A percentile compares a stretch with the other conserved stretches of the same genome.
These are phyloP conservation scores for Delphinus delphis DNA, from an alignment of 2,113 vertebrate species.

Conservation along the genomic window DNA sequence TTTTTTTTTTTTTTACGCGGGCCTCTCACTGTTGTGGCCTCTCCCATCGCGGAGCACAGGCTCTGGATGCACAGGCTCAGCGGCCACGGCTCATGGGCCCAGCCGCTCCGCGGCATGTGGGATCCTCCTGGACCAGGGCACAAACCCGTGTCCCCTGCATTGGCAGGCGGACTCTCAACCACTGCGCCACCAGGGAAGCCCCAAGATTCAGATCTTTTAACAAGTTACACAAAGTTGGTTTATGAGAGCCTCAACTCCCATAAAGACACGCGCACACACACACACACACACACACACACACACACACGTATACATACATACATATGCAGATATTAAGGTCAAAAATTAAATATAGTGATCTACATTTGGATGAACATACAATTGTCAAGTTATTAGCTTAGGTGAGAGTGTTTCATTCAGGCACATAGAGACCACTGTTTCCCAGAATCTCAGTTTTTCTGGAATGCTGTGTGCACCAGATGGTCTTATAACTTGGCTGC, in stretches of 20 bases:
- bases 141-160: too few species aligned
- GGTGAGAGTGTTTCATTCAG: background rate
- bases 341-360: background rate
- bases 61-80: too few species aligned
- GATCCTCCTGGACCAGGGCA: too few species aligned
- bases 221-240: background rate
- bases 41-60: too few species aligned
- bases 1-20: background rate
- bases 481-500: constrained; percentile 36
- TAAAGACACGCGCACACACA: background rate
- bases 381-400: background rate
- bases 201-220: background rate
- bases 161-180: too few species aligned
- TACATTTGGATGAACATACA: background rate
- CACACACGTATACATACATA: background rate
- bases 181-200: too few species aligned
- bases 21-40: too few species aligned
- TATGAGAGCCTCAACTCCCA: background rate
- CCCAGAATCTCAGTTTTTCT: background rate
- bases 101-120: too few species aligned
- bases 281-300: background rate
- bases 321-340: background rate
- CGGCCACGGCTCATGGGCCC: too few species aligned
- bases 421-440: background rate
- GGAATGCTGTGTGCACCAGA: constrained; percentile 41